Evolutionary conservation across 2,113 vertebrate genomes (phyloP).

Genomic region (Clarias batrachus): DNA sequence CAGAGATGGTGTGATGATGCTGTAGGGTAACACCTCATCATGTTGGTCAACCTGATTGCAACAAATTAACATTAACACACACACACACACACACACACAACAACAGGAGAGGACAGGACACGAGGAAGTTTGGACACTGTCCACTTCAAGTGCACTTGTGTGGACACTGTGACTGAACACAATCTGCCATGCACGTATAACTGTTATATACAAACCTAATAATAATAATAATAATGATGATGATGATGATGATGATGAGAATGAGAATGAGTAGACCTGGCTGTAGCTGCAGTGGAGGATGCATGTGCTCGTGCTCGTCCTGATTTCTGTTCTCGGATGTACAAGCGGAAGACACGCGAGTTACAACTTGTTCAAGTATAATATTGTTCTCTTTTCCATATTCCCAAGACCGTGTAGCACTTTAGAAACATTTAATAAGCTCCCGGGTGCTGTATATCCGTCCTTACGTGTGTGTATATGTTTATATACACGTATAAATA

Average conservation of each 20-base stretch:
- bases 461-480: too few relatives aligned
- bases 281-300: not conserved
- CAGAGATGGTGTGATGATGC: not conserved
- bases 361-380: not conserved
- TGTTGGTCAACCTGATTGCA: not conserved
- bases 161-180: not conserved
- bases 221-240: not conserved
- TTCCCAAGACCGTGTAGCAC: too few relatives aligned
- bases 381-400: not conserved
- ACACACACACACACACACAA: not conserved
- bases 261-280: not conserved
- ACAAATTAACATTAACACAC: not conserved
- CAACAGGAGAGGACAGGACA: not conserved
- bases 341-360: not conserved
- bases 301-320: not conserved
- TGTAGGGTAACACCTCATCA: not conserved
- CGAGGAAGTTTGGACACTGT: not conserved
- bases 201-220: not conserved
- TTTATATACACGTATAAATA: too few relatives aligned
- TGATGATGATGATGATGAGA: not conserved
- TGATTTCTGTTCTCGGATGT: not conserved
- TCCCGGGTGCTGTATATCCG: too few relatives aligned
- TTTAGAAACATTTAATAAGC: not conserved
- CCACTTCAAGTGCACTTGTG: not conserved
- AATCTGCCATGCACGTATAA: not conserved